Base-by-base conservation (phyloP, 2,888 invertebrate species). In the Lithophane semibrunnea region DNA sequence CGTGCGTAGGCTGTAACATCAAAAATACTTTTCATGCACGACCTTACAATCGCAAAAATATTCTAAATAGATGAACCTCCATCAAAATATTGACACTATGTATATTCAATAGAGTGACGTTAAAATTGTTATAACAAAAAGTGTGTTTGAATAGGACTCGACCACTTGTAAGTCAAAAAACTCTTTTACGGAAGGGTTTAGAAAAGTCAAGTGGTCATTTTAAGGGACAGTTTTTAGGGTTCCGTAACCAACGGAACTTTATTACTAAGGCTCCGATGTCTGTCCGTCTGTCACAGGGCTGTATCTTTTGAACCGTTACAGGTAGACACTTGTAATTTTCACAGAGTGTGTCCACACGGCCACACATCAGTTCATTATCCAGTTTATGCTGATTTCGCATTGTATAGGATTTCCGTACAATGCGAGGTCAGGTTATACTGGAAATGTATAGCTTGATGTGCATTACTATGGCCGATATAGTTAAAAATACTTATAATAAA, bases 111-210 rank as follows among this genome's bases (percentile, higher is more conserved):
- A 29, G 18, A 71, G 54, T 73, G 58, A 56, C 66, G 37, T 44
- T 52, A 49, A 84, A 71, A 29, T 79, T 84, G 67, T 73, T 56
- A 85, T 64, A 83, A 87, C 79, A 87, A 42, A 2, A n/a, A n/a
- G 7, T 42, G 42, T 80, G 86, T 88, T 88, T 83, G 75, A 13
- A 77, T 67, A 88, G 88, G 86, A 81, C 63, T 8, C 12, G 47
- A 13, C 65, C 68, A 69, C 75, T 79, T 61, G 42, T 21, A 13
- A 60, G 16, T 61, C 67, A 75, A 74, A 70, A 71, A 65, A 68
- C 0, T 60, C 2, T 37, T 70, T 44, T 3, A 3, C 12, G 3
- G 71, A 84, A 80, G 58, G 73, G 82, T 64, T 68, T 60, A 16
- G 1, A 47, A 52, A 73, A 54, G 60, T 44, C 3, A 66, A 84